Percentiles rank a stretch among this genome's conserved stretches.
These are phyloP conservation scores for Lasioglossum vierecki DNA, from an alignment of 2,888 invertebrate species.

Conservation along the genomic window DNA sequence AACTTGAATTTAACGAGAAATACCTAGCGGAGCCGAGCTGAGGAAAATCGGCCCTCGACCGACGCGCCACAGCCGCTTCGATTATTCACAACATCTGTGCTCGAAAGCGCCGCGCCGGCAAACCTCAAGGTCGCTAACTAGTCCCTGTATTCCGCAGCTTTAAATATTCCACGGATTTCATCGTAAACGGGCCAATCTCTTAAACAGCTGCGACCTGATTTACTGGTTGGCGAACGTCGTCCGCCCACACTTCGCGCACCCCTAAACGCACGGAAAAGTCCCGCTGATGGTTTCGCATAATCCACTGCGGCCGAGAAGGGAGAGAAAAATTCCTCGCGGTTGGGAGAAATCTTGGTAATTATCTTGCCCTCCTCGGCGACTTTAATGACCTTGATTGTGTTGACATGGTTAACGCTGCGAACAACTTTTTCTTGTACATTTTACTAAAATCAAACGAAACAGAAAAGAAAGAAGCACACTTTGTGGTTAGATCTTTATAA, in stretches of 20 bases:
- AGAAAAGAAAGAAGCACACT: neutral
- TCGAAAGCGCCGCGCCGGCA: conserved; percentile 31
- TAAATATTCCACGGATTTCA: conserved; percentile 46
- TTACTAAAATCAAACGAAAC: neutral
- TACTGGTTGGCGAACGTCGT: conserved; percentile 6
- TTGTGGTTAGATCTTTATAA: neutral
- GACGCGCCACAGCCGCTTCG: conserved; percentile 44
- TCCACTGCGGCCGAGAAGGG: neutral
- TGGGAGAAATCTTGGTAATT: neutral
- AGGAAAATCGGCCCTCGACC: conserved; percentile 52
- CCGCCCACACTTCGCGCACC: neutral
- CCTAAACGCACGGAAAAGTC: neutral
- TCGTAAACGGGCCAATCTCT: conserved; percentile 50
- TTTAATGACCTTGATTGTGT: neutral
- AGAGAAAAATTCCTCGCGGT: neutral
- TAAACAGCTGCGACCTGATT: conserved; percentile 48
- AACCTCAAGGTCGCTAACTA: conserved; percentile 55
- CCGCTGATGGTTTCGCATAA: neutral
- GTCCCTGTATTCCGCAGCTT: conserved; percentile 23
- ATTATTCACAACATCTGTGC: conserved; percentile 62
- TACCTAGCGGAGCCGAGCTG: conserved; percentile 19
- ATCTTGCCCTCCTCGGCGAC: neutral
- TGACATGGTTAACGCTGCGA: neutral
- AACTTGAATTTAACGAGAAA: conserved; percentile 78
- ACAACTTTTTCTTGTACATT: neutral